A percentile compares a stretch with the other conserved stretches of the same genome.
phyloP scores from a whole-genome alignment of 2,113 vertebrate genomes.

The Formicarius rufipectus region DNA sequence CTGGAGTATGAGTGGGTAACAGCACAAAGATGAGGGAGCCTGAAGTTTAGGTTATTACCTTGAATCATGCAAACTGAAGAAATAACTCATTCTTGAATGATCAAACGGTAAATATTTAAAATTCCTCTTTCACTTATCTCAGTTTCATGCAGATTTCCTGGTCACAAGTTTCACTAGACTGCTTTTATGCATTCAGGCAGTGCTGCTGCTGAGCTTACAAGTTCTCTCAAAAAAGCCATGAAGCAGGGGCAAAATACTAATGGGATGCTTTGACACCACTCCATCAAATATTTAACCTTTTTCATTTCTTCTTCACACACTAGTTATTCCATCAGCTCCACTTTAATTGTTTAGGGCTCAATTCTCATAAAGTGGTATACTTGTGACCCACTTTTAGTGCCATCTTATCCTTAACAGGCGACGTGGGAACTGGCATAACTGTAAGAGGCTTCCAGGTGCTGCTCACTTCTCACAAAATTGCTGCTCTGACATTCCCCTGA shows the following conservation, averaged over 20 bases:
- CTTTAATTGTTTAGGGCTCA: slow-evolving; percentile 51
- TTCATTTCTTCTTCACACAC: slow-evolving; percentile 32
- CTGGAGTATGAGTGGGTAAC: background rate
- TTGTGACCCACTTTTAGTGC: slow-evolving; percentile 33
- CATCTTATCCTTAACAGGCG: background rate
- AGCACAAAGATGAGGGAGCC: background rate
- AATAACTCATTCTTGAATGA: background rate
- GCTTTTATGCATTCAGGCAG: slow-evolving; percentile 15
- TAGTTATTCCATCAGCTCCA: slow-evolving; percentile 7
- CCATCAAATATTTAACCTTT: slow-evolving; percentile 63
- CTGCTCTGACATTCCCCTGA: background rate
- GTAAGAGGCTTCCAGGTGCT: background rate
- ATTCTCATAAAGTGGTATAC: background rate
- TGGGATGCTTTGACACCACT: slow-evolving; percentile 39
- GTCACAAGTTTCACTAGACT: background rate
- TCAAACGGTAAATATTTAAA: background rate
- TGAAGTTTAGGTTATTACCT: background rate
- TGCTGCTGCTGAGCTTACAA: slow-evolving; percentile 36
- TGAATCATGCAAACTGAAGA: background rate
- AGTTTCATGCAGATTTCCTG: slow-evolving; percentile 11
- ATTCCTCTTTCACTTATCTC: background rate
- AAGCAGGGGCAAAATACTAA: slow-evolving; percentile 34
- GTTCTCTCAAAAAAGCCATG: slow-evolving; percentile 31
- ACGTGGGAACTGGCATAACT: background rate
- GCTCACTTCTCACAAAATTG: background rate